A percentile compares a stretch with the other conserved stretches of the same genome.
Evolutionary conservation across 2,888 invertebrate genomes (phyloP).

Genomic region (Drosophila mimica): DNA sequence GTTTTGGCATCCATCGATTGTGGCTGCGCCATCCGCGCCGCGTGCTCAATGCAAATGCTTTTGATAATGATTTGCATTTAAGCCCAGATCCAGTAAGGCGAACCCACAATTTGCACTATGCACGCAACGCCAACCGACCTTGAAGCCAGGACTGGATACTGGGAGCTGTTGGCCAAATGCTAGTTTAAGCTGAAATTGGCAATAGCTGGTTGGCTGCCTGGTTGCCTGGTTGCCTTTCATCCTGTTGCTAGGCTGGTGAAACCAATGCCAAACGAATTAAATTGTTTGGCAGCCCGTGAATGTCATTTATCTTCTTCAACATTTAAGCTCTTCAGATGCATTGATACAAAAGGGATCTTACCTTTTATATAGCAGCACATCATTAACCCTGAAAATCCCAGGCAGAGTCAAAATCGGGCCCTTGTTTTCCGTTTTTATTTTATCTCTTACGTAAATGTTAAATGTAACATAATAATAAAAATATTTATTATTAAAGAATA

Average conservation of each 20-base stretch:
- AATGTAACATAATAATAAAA: neutral
- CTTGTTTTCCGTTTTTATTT: neutral
- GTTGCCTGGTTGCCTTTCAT: slow-evolving; percentile 3
- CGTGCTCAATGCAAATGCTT: slow-evolving; percentile 63
- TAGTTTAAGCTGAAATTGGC: slow-evolving; percentile 34
- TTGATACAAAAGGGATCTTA: slow-evolving; percentile 37
- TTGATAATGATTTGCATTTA: slow-evolving; percentile 77
- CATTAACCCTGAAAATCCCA: slow-evolving; percentile 1
- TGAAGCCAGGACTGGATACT: neutral
- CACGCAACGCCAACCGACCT: slow-evolving; percentile 18
- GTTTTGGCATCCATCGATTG: slow-evolving; percentile 30
- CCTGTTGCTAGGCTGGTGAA: slow-evolving; percentile 25
- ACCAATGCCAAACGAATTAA: slow-evolving; percentile 69
- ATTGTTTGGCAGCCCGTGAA: slow-evolving; percentile 46
- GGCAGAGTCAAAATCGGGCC: neutral
- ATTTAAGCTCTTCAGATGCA: slow-evolving; percentile 50
- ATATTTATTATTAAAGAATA: neutral
- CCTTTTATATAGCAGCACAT: slow-evolving; percentile 16
- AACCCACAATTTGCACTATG: slow-evolving; percentile 28
- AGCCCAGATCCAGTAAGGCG: slow-evolving; percentile 27
- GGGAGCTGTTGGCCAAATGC: neutral
- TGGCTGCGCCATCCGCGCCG: slow-evolving; percentile 17
- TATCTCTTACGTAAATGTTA: no score
- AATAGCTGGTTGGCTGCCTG: slow-evolving; percentile 5
- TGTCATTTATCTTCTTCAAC: slow-evolving; percentile 75